phyloP scores from a whole-genome alignment of 1,140 invertebrate genomes.

The Trachymyrmex cornetzi region DNA sequence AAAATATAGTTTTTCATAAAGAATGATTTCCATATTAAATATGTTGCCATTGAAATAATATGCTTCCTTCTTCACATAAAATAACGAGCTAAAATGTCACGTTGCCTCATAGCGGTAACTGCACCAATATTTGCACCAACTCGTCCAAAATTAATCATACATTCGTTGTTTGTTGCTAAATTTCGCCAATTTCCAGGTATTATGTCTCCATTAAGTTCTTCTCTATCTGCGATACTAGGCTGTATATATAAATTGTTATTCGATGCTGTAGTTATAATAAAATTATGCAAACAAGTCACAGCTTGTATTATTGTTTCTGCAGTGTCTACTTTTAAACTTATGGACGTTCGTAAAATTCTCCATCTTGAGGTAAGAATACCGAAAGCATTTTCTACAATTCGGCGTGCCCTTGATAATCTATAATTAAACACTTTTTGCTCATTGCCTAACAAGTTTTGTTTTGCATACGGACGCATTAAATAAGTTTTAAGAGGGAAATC shows the following conservation, averaged over 20 bases:
- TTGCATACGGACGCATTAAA: constrained; percentile 13
- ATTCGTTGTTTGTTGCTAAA: not conserved
- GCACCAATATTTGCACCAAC: constrained; percentile 5
- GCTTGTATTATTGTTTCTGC: not conserved
- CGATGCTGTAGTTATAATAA: not conserved
- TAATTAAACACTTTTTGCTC: constrained; percentile 14
- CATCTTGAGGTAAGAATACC: constrained; percentile 12
- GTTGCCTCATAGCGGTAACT: not conserved
- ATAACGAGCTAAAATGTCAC: not conserved
- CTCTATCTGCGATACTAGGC: not conserved
- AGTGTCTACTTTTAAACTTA: not conserved
- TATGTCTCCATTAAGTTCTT: not conserved
- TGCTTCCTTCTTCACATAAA: constrained; percentile 19
- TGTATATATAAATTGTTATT: not conserved
- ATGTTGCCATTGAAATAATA: not conserved
- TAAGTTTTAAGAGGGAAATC: not conserved
- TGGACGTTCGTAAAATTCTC: not conserved
- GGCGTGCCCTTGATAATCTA: not conserved
- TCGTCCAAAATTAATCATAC: not conserved
- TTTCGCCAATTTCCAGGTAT: not conserved
- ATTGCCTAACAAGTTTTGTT: not conserved
- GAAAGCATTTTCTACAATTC: not conserved
- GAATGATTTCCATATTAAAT: not conserved
- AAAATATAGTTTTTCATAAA: too few relatives aligned
- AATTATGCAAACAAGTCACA: not conserved